Base-by-base conservation (phyloP, 2,888 invertebrate species). In the Lumbricus terrestris region DNA sequence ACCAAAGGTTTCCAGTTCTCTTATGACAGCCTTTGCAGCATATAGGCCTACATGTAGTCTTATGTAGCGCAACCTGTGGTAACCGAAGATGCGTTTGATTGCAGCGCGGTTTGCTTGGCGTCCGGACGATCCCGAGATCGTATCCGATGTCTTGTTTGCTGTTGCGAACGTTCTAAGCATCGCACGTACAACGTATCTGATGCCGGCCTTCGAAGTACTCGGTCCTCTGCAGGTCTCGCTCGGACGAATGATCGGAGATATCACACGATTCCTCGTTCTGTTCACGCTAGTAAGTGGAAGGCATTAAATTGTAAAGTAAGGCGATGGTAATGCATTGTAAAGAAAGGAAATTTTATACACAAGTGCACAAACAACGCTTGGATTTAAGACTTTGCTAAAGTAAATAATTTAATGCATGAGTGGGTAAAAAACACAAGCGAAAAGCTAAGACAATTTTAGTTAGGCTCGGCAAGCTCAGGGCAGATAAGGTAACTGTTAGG, bases 141-240 rank as follows among this genome's bases (percentile, higher is more conserved):
- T 95, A 42, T 94, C 95, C 0, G 95, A 95, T 91, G 94, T 95
- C 6, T 92, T 95, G 90, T 95, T 95, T 92, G 95, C 95, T 89
- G 94, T 95, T 88, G 95, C 95, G 90, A 95, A 95, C 92, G 95
- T 95, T 90, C 93, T 95, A 91, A 94, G 94, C 92, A 94, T 95
- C 92, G 95, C 95, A 47, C 93, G 95, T 38, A 95, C 95, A 29
- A 95, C 95, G 91, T 95, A 94, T 93, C 93, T 95, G 92, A 95
- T 95, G 95, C 95, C 95, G 20, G 95, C 95, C 42, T 95, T 95
- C 91, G 95, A 95, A 92, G 94, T 95, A 42, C 93, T 95, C 82
- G 95, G 95, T 38, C 95, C 95, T 13, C 93, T 95, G 85, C 95
- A 95, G 92, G 95, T 95, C 91, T 95, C 95, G 2, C 93, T 95